A percentile compares a stretch with the other conserved stretches of the same genome.
Conservation (phyloP, 2,888 invertebrate species). For the Dryococelus australis region DNA sequence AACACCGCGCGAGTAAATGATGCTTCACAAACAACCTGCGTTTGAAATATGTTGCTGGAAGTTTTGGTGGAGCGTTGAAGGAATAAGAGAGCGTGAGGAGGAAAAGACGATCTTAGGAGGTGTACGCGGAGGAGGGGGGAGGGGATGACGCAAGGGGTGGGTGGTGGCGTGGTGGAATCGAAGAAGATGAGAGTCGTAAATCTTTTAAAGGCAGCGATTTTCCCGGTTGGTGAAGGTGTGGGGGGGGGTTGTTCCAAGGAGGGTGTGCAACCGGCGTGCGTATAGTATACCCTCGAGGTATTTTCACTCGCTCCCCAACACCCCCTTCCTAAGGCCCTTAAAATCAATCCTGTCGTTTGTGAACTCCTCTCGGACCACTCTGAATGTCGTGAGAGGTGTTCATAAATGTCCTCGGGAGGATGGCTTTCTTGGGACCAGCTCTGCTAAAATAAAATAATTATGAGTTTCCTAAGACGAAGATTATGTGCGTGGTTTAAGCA, state of each 20-base stretch:
- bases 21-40: constrained; percentile 28
- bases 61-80: constrained; percentile 25
- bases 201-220: constrained; percentile 30
- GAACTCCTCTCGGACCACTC: neutral
- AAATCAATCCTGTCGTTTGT: neutral
- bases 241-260: neutral
- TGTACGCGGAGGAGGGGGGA: neutral
- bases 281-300: neutral
- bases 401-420: neutral
- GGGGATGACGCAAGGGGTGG: neutral
- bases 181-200: constrained; percentile 29
- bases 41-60: constrained; percentile 30
- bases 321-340: neutral
- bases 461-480: too few relatives aligned
- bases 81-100: constrained; percentile 11
- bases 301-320: neutral
- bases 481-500: too few relatives aligned
- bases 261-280: neutral
- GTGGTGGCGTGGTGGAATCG: neutral
- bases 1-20: constrained; percentile 20
- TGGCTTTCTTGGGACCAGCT: too few relatives aligned
- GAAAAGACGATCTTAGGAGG: constrained; percentile 3
- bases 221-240: neutral
- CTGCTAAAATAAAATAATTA: too few relatives aligned
- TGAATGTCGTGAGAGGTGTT: neutral